Evolutionary conservation across 2,797 vertebrate genomes (phyloP).

Genomic region (Microhierax caerulescens): DNA sequence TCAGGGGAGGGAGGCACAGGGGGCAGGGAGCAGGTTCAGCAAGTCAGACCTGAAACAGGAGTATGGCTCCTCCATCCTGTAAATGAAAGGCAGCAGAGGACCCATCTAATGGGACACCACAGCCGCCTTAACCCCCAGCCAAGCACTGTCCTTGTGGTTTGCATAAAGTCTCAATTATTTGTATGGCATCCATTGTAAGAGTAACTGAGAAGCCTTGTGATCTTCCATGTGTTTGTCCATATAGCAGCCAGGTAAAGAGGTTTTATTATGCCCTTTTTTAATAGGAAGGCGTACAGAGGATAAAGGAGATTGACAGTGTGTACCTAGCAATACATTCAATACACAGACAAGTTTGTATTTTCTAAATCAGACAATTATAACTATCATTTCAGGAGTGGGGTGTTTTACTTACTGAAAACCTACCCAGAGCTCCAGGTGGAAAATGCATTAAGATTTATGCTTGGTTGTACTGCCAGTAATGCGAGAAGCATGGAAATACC

Average conservation of each 20-base stretch:
- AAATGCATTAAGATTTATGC: slow-evolving; percentile 70
- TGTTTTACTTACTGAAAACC: slow-evolving; percentile 48
- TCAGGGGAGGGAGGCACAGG: background rate
- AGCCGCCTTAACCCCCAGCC: background rate
- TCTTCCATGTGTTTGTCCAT: slow-evolving; percentile 27
- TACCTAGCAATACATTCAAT: background rate
- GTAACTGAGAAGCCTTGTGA: slow-evolving; percentile 53
- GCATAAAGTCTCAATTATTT: slow-evolving; percentile 42
- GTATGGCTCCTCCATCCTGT: background rate
- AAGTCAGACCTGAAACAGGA: slow-evolving; percentile 34
- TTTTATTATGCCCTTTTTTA: background rate
- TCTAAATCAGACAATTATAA: background rate
- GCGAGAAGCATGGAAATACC: slow-evolving; percentile 62
- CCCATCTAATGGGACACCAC: slow-evolving; percentile 29
- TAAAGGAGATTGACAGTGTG: background rate
- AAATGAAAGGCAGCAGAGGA: slow-evolving; percentile 36
- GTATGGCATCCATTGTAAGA: background rate
- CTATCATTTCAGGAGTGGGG: background rate
- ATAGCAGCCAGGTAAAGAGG: background rate
- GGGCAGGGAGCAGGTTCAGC: background rate
- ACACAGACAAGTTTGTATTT: background rate
- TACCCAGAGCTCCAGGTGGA: slow-evolving; percentile 40
- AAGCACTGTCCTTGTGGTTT: background rate
- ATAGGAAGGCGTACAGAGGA: background rate
- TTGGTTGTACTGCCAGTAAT: slow-evolving; percentile 59